These are phyloP conservation scores for Apteryx owenii DNA, from an alignment of 2,113 vertebrate species.

Conservation along the genomic window DNA sequence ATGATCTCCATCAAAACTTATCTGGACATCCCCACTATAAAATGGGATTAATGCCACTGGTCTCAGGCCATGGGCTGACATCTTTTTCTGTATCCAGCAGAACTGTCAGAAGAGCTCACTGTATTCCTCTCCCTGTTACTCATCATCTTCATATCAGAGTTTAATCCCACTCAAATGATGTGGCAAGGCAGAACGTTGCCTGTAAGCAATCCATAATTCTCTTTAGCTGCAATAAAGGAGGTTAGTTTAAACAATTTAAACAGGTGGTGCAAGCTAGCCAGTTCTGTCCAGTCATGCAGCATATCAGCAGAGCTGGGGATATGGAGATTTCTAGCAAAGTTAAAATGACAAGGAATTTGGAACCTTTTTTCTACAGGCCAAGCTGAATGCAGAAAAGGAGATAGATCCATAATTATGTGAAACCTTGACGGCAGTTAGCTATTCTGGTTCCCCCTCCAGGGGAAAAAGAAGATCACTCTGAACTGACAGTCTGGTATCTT, in stretches of 20 bases:
- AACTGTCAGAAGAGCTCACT: not conserved
- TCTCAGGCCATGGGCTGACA: not conserved
- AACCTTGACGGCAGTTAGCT: not conserved
- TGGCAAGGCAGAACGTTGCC: not conserved
- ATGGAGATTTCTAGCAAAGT: not conserved
- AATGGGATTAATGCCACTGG: not conserved
- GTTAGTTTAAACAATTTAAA: not conserved
- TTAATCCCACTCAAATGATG: not conserved
- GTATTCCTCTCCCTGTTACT: not conserved
- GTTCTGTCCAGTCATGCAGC: not conserved
- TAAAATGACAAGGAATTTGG: not conserved
- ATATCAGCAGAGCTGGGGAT: not conserved
- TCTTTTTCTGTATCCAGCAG: not conserved
- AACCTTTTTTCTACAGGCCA: too few relatives aligned
- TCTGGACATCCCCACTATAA: not conserved
- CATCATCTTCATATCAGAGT: not conserved
- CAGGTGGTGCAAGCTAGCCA: not conserved
- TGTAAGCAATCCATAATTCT: not conserved
- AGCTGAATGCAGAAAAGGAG: not conserved
- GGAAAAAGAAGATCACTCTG: not conserved
- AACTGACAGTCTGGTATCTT: not conserved
- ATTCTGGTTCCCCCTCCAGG: not conserved
- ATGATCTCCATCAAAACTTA: not conserved
- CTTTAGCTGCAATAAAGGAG: not conserved
- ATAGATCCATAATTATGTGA: rapidly evolving